These are phyloP conservation scores for Eulemur rufifrons DNA, from an alignment of 2,113 vertebrate genomes.

Conservation along the genomic window DNA sequence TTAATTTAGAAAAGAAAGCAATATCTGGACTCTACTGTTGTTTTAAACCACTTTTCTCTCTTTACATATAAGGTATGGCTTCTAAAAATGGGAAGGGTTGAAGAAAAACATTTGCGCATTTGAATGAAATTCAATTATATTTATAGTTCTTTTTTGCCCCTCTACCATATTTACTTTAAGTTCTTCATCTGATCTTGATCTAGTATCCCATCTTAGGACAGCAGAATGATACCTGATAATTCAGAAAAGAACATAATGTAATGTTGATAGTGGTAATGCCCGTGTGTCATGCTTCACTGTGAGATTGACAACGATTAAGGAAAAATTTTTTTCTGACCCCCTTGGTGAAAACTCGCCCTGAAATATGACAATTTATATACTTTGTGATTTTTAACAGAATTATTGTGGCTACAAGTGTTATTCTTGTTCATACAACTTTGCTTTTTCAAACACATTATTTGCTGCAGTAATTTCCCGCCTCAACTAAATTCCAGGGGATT, in stretches of 20 bases:
- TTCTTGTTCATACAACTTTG: neutral
- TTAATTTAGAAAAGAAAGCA: slow-evolving; percentile 10
- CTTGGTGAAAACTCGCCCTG: neutral
- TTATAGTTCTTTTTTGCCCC: neutral
- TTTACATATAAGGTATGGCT: neutral
- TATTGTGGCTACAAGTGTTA: neutral
- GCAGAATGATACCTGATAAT: neutral
- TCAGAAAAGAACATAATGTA: neutral
- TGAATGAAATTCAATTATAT: neutral
- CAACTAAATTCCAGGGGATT: slow-evolving; percentile 71
- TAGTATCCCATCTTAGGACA: neutral
- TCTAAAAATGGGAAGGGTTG: neutral
- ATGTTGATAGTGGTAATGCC: neutral
- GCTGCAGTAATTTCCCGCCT: slow-evolving; percentile 32
- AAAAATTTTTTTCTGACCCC: neutral
- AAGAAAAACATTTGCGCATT: neutral
- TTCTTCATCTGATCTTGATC: neutral
- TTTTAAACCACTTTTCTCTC: neutral
- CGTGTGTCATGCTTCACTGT: neutral
- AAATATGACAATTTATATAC: neutral
- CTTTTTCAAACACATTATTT: slow-evolving; percentile 18
- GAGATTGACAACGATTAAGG: neutral
- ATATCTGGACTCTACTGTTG: neutral
- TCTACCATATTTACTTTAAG: neutral
- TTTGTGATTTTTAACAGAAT: slow-evolving; percentile 2